Base-by-base conservation (phyloP, 2,797 vertebrate genomes). In the Gadopsis bispinosus region DNA sequence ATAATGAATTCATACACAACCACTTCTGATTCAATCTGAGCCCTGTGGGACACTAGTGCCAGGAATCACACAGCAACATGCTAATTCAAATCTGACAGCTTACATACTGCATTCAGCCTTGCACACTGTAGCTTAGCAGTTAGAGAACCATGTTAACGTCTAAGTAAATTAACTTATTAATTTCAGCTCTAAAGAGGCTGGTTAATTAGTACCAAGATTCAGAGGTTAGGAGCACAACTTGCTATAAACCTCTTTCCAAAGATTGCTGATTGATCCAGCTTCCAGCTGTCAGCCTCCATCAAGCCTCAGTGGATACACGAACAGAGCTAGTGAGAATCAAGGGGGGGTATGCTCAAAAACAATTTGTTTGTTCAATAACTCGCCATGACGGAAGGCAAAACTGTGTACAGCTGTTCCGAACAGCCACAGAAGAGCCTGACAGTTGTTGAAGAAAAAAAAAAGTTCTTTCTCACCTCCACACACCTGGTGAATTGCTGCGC, bases 1-100 rank as follows among this genome's bases (percentile, higher is more conserved):
- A 90, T 91, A 84, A 93, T 92, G 83, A 80, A 90, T 92, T 92
- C 82, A 92, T 83, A 83, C 84, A 82, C 85, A 89, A 88, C 89
- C 77, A 69, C 74, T 72, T 88, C 72, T 61, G 85, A 88, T 85
- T 91, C 76, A 91, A 76, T 89, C 73, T 50, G 59, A 75, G 83
- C 80, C 91, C 87, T 76, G 69, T 13, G 85, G 89, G 77, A 77
- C 41, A 29, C 35, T 2, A 22, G 43, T 89, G 89, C 81, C 88
- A 89, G 85, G 80, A 87, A 80, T 79, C 83, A 77, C 74, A 88
- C 65, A 29, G 83, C 19, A 41, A 58, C 77, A 81, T 74, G 88
- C 60, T 93, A 91, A 93, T 85, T 86, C 83, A 43, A 41, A 79
- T 58, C 64, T 82, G 88, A 87, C 89, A 86, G 75, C 61, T 83